These are phyloP conservation scores for Alcis repandata DNA, from an alignment of 2,888 invertebrate species.

Conservation along the genomic window DNA sequence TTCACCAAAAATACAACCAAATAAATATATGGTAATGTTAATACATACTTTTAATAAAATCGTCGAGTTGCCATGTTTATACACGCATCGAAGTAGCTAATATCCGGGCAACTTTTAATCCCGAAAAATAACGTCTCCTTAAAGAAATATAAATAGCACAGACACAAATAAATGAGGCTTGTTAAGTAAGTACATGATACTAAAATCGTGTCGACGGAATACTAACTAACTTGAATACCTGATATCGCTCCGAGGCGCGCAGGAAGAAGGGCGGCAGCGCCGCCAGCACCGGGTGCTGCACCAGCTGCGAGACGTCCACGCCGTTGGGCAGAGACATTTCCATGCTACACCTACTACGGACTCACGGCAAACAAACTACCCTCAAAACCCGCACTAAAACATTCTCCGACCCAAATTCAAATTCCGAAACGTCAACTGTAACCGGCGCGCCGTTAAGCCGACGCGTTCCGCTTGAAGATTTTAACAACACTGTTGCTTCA, in stretches of 20 bases:
- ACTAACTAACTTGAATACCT: conserved; percentile 75
- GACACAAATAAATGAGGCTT: background rate
- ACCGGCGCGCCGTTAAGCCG: conserved; percentile 47
- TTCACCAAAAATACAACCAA: too few species aligned
- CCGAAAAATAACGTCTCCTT: too few species aligned
- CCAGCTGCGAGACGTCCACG: conserved; percentile 94
- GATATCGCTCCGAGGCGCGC: conserved; percentile 96
- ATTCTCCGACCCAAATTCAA: conserved; percentile 39
- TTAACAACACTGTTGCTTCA: conserved; percentile 83
- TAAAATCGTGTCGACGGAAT: conserved; percentile 31
- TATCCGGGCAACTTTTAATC: too few species aligned
- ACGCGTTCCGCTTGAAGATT: conserved; percentile 69
- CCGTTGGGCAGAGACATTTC: conserved; percentile 94
- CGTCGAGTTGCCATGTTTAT: too few species aligned
- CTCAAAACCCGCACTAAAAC: conserved; percentile 45
- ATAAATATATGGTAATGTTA: too few species aligned
- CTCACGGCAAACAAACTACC: conserved; percentile 1
- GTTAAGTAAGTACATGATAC: conserved; percentile 25
- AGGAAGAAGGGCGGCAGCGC: conserved; percentile 95
- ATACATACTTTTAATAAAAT: too few species aligned
- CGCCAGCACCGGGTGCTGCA: conserved; percentile 94
- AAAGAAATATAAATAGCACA: too few species aligned
- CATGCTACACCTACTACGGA: conserved; percentile 54
- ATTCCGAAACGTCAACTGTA: conserved; percentile 34
- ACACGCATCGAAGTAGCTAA: too few species aligned